Percentiles rank a stretch among this genome's conserved stretches.
phyloP scores from a whole-genome alignment of 2,113 vertebrate species.

The Gavia stellata region DNA sequence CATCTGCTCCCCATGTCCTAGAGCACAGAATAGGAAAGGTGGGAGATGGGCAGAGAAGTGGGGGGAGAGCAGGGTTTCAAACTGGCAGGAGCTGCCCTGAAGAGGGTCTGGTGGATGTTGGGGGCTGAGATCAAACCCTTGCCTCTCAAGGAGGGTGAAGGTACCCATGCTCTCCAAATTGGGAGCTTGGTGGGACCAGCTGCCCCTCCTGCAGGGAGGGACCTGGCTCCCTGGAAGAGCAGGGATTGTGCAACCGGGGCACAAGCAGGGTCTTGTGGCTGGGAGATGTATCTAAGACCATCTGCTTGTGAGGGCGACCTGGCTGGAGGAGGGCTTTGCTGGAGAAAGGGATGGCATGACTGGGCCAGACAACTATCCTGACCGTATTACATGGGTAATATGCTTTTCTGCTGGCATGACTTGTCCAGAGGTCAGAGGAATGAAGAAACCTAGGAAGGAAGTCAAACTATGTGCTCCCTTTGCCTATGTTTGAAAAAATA shows the following conservation, averaged over 20 bases:
- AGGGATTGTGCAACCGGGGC: accelerated
- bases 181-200: neutral
- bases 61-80: neutral
- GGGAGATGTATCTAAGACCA: neutral
- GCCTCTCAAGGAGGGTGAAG: neutral
- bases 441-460: neutral
- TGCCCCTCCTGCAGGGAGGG: neutral
- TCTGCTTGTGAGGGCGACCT: neutral
- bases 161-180: neutral
- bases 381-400: neutral
- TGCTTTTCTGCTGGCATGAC: neutral
- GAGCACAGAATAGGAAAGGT: neutral
- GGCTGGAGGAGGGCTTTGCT: neutral
- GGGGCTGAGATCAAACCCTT: neutral
- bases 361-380: neutral
- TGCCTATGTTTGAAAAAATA: neutral
- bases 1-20: accelerated
- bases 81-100: neutral
- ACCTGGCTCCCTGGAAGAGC: neutral
- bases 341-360: neutral
- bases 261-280: neutral
- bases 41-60: neutral
- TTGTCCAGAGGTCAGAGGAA: neutral
- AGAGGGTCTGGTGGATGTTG: neutral
- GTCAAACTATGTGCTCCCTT: neutral